These are phyloP conservation scores for Sarcoramphus papa DNA, from an alignment of 2,797 vertebrate genomes.

Conservation along the genomic window DNA sequence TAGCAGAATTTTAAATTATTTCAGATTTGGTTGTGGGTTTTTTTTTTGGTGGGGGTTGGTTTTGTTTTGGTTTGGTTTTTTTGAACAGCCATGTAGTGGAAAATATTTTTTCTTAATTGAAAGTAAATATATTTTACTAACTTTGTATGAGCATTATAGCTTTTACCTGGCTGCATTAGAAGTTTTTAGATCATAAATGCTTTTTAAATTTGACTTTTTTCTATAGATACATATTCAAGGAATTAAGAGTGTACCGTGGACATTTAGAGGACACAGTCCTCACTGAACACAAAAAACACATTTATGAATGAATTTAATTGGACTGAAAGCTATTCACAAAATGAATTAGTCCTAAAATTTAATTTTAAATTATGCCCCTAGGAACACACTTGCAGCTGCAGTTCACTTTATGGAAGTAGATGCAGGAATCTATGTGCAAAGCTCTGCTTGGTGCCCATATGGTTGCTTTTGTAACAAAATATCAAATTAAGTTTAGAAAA, in stretches of 20 bases:
- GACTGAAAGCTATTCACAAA: neutral
- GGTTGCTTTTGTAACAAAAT: neutral
- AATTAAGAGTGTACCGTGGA: neutral
- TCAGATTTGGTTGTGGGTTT: neutral
- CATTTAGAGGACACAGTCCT: neutral
- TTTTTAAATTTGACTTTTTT: neutral
- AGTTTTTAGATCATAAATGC: neutral
- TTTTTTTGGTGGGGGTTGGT: neutral
- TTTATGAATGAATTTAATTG: neutral
- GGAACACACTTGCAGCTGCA: neutral
- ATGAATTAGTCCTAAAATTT: neutral
- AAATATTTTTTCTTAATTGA: neutral
- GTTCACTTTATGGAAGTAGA: neutral
- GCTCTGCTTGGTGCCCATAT: neutral
- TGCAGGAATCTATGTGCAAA: neutral
- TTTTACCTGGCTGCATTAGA: neutral
- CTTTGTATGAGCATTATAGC: neutral
- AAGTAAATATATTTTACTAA: neutral
- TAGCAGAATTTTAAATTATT: neutral
- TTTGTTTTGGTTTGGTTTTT: neutral
- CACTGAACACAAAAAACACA: neutral
- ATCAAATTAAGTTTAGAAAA: neutral
- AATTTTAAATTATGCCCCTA: neutral
- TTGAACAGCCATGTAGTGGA: neutral
- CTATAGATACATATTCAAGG: neutral